phyloP scores from a whole-genome alignment of 2,888 invertebrate species.

The Amphimallon solstitiale region DNA sequence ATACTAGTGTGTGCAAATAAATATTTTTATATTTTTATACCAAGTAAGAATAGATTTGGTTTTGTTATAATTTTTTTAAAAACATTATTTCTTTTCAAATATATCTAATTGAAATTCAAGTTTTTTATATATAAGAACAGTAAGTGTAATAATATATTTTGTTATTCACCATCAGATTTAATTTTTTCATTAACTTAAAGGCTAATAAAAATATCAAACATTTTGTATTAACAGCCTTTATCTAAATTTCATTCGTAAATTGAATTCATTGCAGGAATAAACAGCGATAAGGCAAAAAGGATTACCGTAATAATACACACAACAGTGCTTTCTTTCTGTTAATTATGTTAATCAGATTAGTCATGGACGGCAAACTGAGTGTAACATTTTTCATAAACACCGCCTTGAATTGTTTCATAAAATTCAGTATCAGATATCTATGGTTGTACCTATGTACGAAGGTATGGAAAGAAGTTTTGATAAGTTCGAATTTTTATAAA shows the following conservation, averaged over 20 bases:
- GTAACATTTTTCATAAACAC: constrained; percentile 14
- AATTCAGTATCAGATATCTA: not conserved
- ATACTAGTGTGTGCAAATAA: too few species aligned
- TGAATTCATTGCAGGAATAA: constrained; percentile 24
- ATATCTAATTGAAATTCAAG: too few species aligned
- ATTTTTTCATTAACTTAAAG: not conserved
- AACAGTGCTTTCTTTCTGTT: constrained; percentile 8
- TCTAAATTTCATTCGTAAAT: constrained; percentile 32
- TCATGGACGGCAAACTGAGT: not conserved
- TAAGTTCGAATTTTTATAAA: too few species aligned
- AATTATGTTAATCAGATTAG: constrained; percentile 32
- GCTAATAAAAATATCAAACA: not conserved
- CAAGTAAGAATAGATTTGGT: too few species aligned
- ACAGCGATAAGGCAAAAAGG: constrained; percentile 26
- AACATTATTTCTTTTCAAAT: too few species aligned
- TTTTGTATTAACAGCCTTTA: constrained; percentile 4
- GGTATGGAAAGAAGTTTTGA: too few species aligned
- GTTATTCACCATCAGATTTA: too few species aligned
- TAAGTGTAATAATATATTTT: not conserved
- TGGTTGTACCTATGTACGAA: too few species aligned
- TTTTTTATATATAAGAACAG: too few species aligned
- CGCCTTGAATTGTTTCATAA: not conserved
- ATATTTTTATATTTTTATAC: too few species aligned
- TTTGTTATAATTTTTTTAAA: too few species aligned
- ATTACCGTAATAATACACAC: not conserved